Base-by-base conservation (phyloP, 2,797 vertebrate genomes). In the Scarus forsteni region DNA sequence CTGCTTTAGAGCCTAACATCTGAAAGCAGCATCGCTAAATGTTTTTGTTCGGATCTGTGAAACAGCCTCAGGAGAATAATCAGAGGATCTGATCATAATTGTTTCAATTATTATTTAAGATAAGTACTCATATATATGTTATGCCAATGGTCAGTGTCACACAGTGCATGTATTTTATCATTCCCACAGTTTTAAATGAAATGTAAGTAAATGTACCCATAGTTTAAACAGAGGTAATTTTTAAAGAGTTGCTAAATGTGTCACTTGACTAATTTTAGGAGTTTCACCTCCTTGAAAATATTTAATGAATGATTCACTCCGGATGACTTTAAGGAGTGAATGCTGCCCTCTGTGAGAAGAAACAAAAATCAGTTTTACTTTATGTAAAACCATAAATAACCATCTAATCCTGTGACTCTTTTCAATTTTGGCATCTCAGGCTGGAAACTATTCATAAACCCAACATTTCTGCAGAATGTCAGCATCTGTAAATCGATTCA, bases 401-500 rank as follows among this genome's bases (percentile, higher is more conserved):
- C 46, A 50, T 45, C 42, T 56, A n/a, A 57, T 49, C 46, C 75
- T 70, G 34, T 63, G 51, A 81, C 61, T 74, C 42, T 18, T 60
- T 68, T 66, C 1, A n/a, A 56, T 57, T 75, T 81, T 62, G 65
- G 72, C 60, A 3, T 49, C 9, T 15, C 39, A 15, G 58, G 43
- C 57, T 70, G 68, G 65, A 80, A 84, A 81, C 46, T 65, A 48
- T 79, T 85, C 70, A 79, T 63, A 38, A 57, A 70, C 35, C 27
- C 5, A 39, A 54, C 48, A 75, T 79, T 80, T 70, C 39, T 71
- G 60, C 35, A 64, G 39, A 70, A 66, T 70, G 60, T 81, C 58
- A 50, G 53, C 60, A 51, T 80, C 64, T 82, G 69, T 79, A 54
- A 86, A 89, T 77, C 36, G 75, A 86, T 87, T 90, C 75, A 79